Evolutionary conservation across 1,140 invertebrate genomes (phyloP).

Genomic region (Drosophila pseudoananassae): DNA sequence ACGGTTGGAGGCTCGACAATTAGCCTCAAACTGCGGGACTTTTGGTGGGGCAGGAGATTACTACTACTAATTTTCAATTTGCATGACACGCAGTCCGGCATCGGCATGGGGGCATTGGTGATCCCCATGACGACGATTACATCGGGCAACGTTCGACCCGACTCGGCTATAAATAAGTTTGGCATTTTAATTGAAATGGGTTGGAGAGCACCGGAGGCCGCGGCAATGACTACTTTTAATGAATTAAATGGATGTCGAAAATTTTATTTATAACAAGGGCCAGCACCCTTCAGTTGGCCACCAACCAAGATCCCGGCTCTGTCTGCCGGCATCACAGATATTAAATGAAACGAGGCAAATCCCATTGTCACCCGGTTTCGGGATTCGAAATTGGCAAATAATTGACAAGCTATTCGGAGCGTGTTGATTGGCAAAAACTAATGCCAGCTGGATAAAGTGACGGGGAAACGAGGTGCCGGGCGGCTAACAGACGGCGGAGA

Average conservation of each 20-base stretch:
- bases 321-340: constrained; percentile 52
- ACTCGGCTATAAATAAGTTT: constrained; percentile 64
- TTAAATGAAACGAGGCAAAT: constrained; percentile 79
- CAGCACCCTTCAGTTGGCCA: constrained; percentile 4
- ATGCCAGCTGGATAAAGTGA: constrained; percentile 56
- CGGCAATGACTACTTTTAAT: constrained; percentile 77
- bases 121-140: constrained; percentile 78
- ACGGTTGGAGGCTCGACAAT: constrained; percentile 10
- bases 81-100: constrained; percentile 65
- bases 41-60: constrained; percentile 17
- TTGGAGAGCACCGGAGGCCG: constrained; percentile 14
- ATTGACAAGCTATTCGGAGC: constrained; percentile 80
- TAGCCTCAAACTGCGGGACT: constrained; percentile 17
- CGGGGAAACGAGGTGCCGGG: constrained; percentile 3
- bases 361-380: constrained; percentile 73
- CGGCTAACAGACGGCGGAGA: constrained; percentile 28
- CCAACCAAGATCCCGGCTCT: constrained; percentile 30
- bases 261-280: constrained; percentile 81
- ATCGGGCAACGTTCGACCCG: constrained; percentile 42
- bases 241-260: constrained; percentile 70
- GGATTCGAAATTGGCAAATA: constrained; percentile 79
- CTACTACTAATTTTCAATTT: constrained; percentile 75
- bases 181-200: constrained; percentile 73
- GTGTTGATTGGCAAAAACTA: constrained; percentile 80
- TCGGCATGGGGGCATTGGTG: constrained; percentile 68